phyloP scores from a whole-genome alignment of 1,140 invertebrate genomes.

The Pachyrhynchus sulphureomaculatus region DNA sequence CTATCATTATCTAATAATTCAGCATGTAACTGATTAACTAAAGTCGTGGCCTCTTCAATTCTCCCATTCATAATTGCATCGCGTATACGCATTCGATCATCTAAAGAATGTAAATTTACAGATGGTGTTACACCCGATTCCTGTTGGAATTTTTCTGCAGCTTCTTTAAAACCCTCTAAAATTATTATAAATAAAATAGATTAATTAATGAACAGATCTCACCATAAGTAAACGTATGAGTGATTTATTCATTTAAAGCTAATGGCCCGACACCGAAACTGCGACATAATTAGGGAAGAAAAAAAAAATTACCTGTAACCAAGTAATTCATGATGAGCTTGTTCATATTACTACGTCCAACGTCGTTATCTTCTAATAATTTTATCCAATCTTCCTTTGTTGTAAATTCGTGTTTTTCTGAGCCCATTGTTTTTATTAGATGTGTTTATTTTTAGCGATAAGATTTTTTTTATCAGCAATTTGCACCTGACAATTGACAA shows the following conservation, averaged over 20 bases:
- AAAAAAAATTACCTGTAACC: constrained; percentile 76
- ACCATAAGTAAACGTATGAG: too few species aligned
- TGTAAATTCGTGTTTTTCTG: constrained; percentile 50
- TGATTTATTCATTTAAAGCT: too few species aligned
- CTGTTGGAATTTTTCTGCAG: constrained; percentile 93
- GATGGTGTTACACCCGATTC: constrained; percentile 88
- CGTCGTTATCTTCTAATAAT: constrained; percentile 74
- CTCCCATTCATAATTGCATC: constrained; percentile 92
- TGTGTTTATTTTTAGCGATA: neutral
- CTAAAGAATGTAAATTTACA: constrained; percentile 84
- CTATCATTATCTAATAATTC: constrained; percentile 93
- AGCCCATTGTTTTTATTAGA: constrained; percentile 44
- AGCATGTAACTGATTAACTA: constrained; percentile 94
- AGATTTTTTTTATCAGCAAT: neutral
- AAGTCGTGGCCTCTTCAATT: constrained; percentile 88
- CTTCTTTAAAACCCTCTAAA: constrained; percentile 96
- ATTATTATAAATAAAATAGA: too few species aligned
- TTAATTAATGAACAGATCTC: too few species aligned
- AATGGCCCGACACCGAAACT: too few species aligned
- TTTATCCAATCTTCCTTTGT: constrained; percentile 68
- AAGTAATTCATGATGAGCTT: constrained; percentile 98
- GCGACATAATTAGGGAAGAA: too few species aligned
- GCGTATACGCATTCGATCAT: constrained; percentile 91
- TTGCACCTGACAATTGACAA: too few species aligned
- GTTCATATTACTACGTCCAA: constrained; percentile 91